Conservation (phyloP, 2,797 vertebrate species). For the Enteromius afrohamiltoni region DNA sequence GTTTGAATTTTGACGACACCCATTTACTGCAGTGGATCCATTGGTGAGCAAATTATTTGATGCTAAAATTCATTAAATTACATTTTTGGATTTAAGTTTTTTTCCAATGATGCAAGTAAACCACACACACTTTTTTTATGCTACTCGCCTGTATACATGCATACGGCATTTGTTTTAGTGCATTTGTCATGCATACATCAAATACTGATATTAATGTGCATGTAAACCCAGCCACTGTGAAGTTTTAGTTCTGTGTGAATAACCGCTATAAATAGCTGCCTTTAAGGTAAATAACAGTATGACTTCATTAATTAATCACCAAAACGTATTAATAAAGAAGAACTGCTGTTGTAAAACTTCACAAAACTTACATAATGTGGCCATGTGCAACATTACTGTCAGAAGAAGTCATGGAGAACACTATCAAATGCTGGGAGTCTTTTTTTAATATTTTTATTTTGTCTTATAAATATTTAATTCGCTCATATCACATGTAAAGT, state of each 20-base stretch:
- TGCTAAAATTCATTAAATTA: background rate
- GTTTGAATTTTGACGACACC: background rate
- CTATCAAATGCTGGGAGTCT: background rate
- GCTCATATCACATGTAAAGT: background rate
- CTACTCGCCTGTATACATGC: background rate
- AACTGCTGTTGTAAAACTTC: background rate
- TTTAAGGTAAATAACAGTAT: background rate
- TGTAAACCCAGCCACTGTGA: background rate
- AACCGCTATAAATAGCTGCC: background rate
- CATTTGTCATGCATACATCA: background rate
- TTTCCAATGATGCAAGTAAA: background rate
- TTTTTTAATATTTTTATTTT: background rate
- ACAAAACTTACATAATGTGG: conserved; percentile 3
- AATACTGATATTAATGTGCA: background rate
- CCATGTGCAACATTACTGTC: background rate
- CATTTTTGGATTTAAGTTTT: background rate
- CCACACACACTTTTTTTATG: background rate
- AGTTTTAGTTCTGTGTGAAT: background rate
- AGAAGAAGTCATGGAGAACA: background rate
- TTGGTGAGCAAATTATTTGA: background rate
- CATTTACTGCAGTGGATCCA: background rate
- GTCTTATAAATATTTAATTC: conserved; percentile 19
- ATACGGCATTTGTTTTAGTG: background rate
- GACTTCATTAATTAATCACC: background rate
- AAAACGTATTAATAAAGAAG: background rate